phyloP scores from a whole-genome alignment of 1,140 invertebrate genomes.

The Drosophila seguyi region DNA sequence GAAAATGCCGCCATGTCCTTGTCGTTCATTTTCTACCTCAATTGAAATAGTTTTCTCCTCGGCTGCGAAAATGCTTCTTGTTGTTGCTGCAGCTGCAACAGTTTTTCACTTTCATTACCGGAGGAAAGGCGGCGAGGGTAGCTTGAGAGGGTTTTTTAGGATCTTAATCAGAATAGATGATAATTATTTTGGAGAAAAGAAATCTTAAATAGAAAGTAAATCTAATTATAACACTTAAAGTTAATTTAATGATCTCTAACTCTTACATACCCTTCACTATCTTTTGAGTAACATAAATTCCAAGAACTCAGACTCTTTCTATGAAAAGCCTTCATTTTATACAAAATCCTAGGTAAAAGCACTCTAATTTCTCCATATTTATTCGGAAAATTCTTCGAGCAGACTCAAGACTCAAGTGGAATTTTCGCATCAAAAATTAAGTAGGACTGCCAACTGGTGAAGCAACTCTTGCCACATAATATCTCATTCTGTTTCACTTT shows the following conservation, averaged over 20 bases:
- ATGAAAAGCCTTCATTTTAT: background rate
- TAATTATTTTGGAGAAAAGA: no score
- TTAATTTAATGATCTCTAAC: background rate
- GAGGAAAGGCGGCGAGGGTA: constrained; percentile 44
- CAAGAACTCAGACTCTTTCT: no score
- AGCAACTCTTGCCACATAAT: constrained; percentile 46
- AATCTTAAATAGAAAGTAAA: no score
- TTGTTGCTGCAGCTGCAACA: constrained; percentile 52
- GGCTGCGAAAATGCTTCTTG: constrained; percentile 44
- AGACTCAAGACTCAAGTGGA: constrained; percentile 9
- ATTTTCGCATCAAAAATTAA: constrained; percentile 33
- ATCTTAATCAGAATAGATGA: background rate
- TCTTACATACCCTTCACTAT: background rate
- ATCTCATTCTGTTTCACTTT: constrained; percentile 42
- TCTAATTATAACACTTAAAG: no score
- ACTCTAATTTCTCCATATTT: constrained; percentile 16
- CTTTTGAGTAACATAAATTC: no score
- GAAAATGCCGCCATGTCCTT: constrained; percentile 77
- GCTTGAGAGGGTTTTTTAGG: background rate
- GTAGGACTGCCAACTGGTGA: constrained; percentile 22
- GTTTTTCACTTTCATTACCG: constrained; percentile 80
- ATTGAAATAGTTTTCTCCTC: constrained; percentile 79
- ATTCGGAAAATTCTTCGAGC: background rate
- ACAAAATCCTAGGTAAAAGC: background rate
- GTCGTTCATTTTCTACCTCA: constrained; percentile 81